phyloP scores from a whole-genome alignment of 2,113 vertebrate species.

The Nannobrachium achirus region DNA sequence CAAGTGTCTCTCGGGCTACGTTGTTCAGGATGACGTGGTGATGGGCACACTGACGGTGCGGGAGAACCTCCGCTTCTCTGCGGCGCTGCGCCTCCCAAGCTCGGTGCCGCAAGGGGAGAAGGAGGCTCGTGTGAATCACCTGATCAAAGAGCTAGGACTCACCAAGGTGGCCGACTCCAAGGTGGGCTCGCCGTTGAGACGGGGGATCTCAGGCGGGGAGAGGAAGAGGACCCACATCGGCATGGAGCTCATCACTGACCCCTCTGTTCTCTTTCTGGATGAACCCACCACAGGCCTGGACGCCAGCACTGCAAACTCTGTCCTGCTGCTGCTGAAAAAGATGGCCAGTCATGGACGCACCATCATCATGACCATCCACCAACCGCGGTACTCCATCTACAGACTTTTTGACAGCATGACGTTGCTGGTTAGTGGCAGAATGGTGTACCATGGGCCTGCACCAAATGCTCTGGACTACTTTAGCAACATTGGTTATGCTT shows the following conservation, averaged over 20 bases:
- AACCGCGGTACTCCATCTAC: slow-evolving; percentile 96
- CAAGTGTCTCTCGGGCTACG: slow-evolving; percentile 93
- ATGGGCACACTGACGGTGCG: slow-evolving; percentile 96
- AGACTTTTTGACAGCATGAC: slow-evolving; percentile 91
- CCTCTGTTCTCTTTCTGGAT: slow-evolving; percentile 91
- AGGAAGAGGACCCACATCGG: slow-evolving; percentile 94
- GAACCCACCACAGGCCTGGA: slow-evolving; percentile 96
- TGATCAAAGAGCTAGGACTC: slow-evolving; percentile 89
- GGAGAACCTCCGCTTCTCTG: slow-evolving; percentile 94
- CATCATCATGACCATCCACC: slow-evolving; percentile 96
- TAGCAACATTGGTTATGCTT: slow-evolving; percentile 82
- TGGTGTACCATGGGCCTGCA: slow-evolving; percentile 88
- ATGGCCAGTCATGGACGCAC: slow-evolving; percentile 88
- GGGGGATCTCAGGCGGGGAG: slow-evolving; percentile 94
- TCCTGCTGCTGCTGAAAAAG: slow-evolving; percentile 89
- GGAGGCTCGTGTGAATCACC: slow-evolving; percentile 80
- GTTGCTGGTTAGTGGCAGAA: slow-evolving; percentile 84
- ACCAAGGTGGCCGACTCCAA: slow-evolving; percentile 91
- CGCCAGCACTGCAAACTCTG: slow-evolving; percentile 91
- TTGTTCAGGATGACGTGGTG: slow-evolving; percentile 95
- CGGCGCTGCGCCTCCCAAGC: slow-evolving; percentile 88
- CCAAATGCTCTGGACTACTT: slow-evolving; percentile 85
- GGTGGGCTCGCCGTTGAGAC: slow-evolving; percentile 90
- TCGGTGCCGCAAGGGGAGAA: slow-evolving; percentile 83
- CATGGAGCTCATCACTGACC: slow-evolving; percentile 94